Base-by-base conservation (phyloP, 2,113 vertebrate species). In the Propithecus coquereli region DNA sequence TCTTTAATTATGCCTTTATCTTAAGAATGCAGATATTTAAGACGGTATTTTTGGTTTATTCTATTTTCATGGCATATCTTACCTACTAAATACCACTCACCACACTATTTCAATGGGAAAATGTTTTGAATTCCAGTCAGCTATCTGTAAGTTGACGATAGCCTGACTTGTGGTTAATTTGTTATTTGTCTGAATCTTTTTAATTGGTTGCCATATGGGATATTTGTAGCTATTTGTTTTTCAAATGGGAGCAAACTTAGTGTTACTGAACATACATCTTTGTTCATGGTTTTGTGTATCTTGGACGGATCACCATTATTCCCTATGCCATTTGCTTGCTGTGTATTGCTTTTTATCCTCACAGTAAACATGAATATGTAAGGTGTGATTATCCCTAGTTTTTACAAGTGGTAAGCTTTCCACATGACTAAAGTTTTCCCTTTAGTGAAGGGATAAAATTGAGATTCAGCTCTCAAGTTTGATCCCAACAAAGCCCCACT, bases 161-260 rank as follows among this genome's bases (percentile, higher is more conserved):
- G 13, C 54, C 40, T 89, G 12, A 88, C 43, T 77, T 71, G 34
- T 94, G 57, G 8, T 47, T 85, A 18, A 79, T 85, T 95, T 82
- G 4, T 30, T 87, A 23, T 76, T 89, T 66, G 52, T 86, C 76
- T 91, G 83, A 86, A 27, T 86, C 50, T 82, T 95, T 94, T 59
- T 27, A 63, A 87, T 90, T 77, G 90, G 25, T 91, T 89, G 87
- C 34, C 52, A 7, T 76, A n/a, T 89, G 68, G 85, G 59, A 18
- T 95, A 71, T 63, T 81, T 88, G 77, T 91, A 81, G 66, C 32
- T 66, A 13, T 87, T 96, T 87, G 70, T 84, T 81, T 65, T 87
- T 84, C 66, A 84, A 27, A 59, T n/a, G 57, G 94, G 57, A 80
- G 25, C n/a, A 61, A 11, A 80, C 45, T 90, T 54, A 57, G 45